These are phyloP conservation scores for Pentalonia nigronervosa DNA, from an alignment of 1,140 invertebrate species.

Conservation along the genomic window DNA sequence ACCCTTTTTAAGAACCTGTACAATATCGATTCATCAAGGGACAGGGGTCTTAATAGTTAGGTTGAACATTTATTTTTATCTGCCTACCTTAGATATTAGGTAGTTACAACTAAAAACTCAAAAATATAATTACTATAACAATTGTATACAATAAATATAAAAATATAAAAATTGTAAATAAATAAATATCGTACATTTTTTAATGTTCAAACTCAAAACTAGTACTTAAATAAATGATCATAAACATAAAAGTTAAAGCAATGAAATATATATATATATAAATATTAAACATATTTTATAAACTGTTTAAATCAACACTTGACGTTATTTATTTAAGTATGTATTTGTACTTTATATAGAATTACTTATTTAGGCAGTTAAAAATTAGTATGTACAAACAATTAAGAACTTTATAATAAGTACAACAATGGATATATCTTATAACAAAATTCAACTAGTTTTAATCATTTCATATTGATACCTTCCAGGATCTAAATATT, in stretches of 20 bases:
- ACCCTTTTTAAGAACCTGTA: conserved; percentile 15
- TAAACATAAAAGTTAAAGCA: neutral
- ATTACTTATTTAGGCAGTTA: neutral
- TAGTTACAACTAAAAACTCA: neutral
- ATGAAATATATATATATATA: neutral
- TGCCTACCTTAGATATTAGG: neutral
- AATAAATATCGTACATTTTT: neutral
- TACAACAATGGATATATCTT: neutral
- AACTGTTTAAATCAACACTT: neutral
- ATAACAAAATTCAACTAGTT: neutral
- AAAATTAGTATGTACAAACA: neutral
- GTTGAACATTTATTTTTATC: neutral
- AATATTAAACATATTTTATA: neutral
- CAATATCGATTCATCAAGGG: neutral
- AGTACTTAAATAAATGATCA: neutral
- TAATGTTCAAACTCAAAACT: neutral
- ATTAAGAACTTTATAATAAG: neutral
- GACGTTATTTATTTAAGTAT: neutral
- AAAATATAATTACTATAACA: neutral
- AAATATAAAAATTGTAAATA: neutral
- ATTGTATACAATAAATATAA: neutral
- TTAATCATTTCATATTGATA: neutral
- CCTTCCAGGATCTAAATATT: neutral
- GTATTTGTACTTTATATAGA: neutral
- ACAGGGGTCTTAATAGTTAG: neutral